These are phyloP conservation scores for Orchesellides sinensis DNA, from an alignment of 2,888 invertebrate species.

Conservation along the genomic window DNA sequence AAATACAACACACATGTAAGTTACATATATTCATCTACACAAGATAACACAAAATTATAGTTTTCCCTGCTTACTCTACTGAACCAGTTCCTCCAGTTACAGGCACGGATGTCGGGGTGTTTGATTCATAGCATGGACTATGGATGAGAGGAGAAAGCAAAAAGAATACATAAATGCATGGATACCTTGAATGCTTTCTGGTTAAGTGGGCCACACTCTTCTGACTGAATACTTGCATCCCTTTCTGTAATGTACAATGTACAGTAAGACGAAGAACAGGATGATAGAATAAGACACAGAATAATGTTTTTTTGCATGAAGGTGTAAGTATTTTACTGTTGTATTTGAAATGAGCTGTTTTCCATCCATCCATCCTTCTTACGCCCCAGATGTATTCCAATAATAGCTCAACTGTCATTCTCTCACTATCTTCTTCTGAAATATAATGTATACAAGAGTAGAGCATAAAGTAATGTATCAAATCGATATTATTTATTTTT, in stretches of 20 bases:
- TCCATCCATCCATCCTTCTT: slow-evolving; percentile 39
- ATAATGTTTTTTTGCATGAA: slow-evolving; percentile 12
- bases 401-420: slow-evolving; percentile 50
- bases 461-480: slow-evolving; percentile 27
- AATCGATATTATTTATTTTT: slow-evolving; percentile 56
- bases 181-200: background rate
- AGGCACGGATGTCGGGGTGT: background rate
- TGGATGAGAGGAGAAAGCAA: too few relatives aligned
- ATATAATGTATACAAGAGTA: slow-evolving; percentile 22
- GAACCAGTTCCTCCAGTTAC: background rate
- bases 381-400: slow-evolving; percentile 48
- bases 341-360: slow-evolving; percentile 46
- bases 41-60: too few relatives aligned
- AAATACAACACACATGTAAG: too few relatives aligned
- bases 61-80: too few relatives aligned
- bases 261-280: background rate
- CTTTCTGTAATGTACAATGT: background rate
- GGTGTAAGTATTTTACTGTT: slow-evolving; percentile 7
- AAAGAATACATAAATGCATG: background rate
- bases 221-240: background rate
- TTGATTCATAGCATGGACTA: too few relatives aligned
- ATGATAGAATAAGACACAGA: background rate
- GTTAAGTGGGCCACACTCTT: slow-evolving; percentile 45
- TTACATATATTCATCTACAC: too few relatives aligned
- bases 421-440: background rate